Evolutionary conservation across 2,888 invertebrate genomes (phyloP).

Genomic region (Nomada fabriciana): DNA sequence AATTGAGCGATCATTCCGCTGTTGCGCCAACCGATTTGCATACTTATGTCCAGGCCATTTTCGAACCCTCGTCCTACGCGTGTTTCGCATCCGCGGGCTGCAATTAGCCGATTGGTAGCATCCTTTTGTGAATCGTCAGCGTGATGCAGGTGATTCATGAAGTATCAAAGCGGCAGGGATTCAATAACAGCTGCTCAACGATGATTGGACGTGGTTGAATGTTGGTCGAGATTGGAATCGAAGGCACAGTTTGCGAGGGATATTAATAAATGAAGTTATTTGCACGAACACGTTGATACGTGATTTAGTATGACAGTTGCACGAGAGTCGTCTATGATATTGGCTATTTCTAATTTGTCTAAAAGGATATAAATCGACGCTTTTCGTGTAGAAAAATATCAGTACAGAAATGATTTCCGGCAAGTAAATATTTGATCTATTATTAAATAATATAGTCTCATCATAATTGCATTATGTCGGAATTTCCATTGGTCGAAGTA

Average conservation of each 20-base stretch:
- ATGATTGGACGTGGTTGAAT: neutral
- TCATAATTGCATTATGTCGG: too few relatives aligned
- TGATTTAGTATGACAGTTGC: neutral
- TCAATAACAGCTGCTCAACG: slow-evolving; percentile 8
- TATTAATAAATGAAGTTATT: neutral
- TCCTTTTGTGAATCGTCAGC: neutral
- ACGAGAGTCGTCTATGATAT: neutral
- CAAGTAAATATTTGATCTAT: neutral
- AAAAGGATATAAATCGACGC: neutral
- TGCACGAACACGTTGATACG: neutral
- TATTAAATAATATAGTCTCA: too few relatives aligned
- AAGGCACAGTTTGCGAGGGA: neutral
- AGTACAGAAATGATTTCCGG: neutral
- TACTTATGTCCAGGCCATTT: slow-evolving; percentile 13
- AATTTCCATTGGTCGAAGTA: too few relatives aligned
- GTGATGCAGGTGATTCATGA: neutral
- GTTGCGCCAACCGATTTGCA: slow-evolving; percentile 30
- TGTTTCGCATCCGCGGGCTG: slow-evolving; percentile 7
- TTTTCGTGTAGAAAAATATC: neutral
- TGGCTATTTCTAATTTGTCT: neutral
- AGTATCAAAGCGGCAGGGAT: neutral
- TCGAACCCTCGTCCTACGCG: slow-evolving; percentile 22
- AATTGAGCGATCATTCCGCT: slow-evolving; percentile 35
- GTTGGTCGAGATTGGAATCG: neutral
- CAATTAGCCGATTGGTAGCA: slow-evolving; percentile 24